Base-by-base conservation (phyloP, 2,888 invertebrate species). In the Pristionchus mayeri region DNA sequence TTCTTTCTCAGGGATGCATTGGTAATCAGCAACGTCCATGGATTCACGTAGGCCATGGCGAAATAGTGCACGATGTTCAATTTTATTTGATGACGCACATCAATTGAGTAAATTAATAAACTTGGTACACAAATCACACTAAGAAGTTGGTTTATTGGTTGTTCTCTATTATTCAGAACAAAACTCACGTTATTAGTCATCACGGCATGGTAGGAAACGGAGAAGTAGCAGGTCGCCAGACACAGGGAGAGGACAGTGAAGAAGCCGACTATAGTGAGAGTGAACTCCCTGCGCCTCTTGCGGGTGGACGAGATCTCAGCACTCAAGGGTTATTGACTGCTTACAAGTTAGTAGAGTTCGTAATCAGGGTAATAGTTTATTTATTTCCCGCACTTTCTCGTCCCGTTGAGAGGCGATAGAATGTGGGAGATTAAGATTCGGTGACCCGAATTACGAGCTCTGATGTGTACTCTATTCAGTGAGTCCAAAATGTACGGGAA, bases 1-100 rank as follows among this genome's bases (percentile, higher is more conserved):
- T 40, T 71, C 40, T 71, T 71, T 11, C 71, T 6, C 24, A 71
- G 40, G 9, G 71, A 71, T 71, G 40, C 71, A 71, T 44, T 71
- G n/a, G 71, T 71, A 13, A 71, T 71, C 2, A 71, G 44, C 11
- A 71, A 24, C 71, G 44, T 71, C 71, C 71, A 71, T 0, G 71
- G 71, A 71, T 71, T 71, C 0, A 44, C 71, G 9, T 40, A 44
- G 1, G 71, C 71, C 71, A 71, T 71, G 0, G 71, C 71, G 71
- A 71, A 44, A 24, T 71, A 44, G 24, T 71, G 71, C 0, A 71
- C 44, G 71, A 71, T 71, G 44, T 71, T 71, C 40, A 71, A 4
- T n/a, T n/a, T n/a, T n/a, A n/a, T n/a, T n/a, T n/a, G n/a, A n/a
- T n/a, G n/a, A n/a, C n/a, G n/a, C n/a, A n/a, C n/a, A n/a, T n/a